A percentile compares a stretch with the other conserved stretches of the same genome.
Evolutionary conservation across 2,113 vertebrate genomes (phyloP).

Genomic region (Alosa alosa): DNA sequence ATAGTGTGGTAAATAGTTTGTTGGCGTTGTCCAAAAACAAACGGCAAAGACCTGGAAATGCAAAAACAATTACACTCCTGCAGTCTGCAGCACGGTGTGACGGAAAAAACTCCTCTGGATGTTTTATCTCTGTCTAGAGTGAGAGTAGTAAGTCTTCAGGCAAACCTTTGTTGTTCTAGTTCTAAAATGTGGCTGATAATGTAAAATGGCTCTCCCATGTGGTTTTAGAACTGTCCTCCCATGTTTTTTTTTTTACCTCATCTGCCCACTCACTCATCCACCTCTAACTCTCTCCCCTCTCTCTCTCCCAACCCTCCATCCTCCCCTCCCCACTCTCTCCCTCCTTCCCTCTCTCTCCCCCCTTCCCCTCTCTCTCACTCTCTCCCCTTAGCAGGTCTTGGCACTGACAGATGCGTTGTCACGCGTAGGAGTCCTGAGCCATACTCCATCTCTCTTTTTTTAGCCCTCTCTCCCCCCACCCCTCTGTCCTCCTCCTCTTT

Average conservation of each 20-base stretch:
- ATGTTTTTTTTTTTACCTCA: slow-evolving; percentile 47
- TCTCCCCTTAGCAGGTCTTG: slow-evolving; percentile 55
- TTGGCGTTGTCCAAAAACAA: background rate
- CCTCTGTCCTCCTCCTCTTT: background rate
- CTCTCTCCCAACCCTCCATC: background rate
- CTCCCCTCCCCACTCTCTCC: background rate
- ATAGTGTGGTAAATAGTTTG: background rate
- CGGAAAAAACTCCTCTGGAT: background rate
- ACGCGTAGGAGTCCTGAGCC: slow-evolving; percentile 54
- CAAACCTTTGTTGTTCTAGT: background rate
- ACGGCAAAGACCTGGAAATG: background rate
- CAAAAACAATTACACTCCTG: background rate
- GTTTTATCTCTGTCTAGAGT: background rate
- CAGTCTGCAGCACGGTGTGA: background rate
- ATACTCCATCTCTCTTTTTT: slow-evolving; percentile 36
- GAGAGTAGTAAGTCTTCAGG: background rate
- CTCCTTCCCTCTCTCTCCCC: slow-evolving; percentile 20
- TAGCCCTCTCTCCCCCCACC: slow-evolving; percentile 2
- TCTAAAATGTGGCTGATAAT: background rate
- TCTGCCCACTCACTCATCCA: background rate
- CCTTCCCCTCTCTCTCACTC: background rate
- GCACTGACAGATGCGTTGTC: slow-evolving; percentile 52
- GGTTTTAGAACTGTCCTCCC: slow-evolving; percentile 39
- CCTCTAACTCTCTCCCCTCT: background rate
- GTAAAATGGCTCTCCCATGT: background rate